Percentiles rank a stretch among this genome's conserved stretches.
phyloP scores from a whole-genome alignment of 2,797 vertebrate species.

The Brachymystax lenok region DNA sequence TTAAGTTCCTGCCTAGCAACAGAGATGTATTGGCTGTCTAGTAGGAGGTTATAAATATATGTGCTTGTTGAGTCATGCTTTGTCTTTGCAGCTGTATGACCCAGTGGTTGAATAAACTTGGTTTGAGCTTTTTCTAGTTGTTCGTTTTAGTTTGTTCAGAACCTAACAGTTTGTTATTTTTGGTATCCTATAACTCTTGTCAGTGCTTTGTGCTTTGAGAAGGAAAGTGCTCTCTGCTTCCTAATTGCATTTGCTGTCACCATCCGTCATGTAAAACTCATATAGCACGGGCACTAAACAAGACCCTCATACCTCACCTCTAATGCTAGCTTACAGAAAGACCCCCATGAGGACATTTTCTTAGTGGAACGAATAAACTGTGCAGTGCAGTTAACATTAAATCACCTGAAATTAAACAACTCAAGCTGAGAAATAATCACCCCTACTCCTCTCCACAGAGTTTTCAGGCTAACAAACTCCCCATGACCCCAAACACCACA shows the following conservation, averaged over 20 bases:
- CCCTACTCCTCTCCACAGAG: not conserved
- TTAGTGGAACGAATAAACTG: not conserved
- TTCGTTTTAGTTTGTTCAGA: not conserved
- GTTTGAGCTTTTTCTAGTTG: no score
- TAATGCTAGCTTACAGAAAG: not conserved
- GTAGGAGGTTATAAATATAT: no score
- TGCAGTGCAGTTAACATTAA: not conserved
- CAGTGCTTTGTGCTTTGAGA: not conserved
- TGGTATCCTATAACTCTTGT: not conserved
- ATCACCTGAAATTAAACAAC: constrained; percentile 1
- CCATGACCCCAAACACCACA: not conserved
- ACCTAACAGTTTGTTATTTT: not conserved
- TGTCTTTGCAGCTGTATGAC: no score
- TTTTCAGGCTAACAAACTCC: not conserved
- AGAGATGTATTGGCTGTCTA: no score
- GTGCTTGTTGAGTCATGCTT: no score
- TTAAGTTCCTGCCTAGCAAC: no score
- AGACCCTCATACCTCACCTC: not conserved
- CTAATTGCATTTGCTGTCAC: not conserved
- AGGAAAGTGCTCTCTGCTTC: not conserved
- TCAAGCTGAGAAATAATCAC: no score
- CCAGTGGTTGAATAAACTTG: no score
- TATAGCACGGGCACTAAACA: not conserved
- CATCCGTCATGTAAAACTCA: not conserved
- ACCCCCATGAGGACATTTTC: not conserved